These are phyloP conservation scores for Drosophila neoperkinsi DNA, from an alignment of 2,888 invertebrate genomes.

Conservation along the genomic window DNA sequence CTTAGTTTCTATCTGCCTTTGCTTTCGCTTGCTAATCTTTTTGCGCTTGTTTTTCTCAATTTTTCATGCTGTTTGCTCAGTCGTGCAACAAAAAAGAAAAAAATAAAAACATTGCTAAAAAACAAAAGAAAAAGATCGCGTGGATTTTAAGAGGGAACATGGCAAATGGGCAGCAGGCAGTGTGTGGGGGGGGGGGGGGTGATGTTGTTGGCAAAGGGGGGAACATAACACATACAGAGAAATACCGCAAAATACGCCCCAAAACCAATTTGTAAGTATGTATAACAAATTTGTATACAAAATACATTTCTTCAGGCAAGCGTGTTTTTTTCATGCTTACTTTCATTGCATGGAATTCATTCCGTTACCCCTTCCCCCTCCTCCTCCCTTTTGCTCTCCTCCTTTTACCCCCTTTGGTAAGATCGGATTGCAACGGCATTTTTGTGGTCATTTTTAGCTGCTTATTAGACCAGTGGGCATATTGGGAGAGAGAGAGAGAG, in stretches of 20 bases:
- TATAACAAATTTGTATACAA: constrained; percentile 63
- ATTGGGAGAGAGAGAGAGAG: background rate
- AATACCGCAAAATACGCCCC: constrained; percentile 60
- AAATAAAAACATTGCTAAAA: background rate
- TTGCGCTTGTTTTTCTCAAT: constrained; percentile 52
- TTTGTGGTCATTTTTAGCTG: constrained; percentile 72
- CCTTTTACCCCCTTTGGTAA: background rate
- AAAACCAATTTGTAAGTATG: constrained; percentile 66
- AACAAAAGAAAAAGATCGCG: constrained; percentile 39
- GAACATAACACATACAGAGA: constrained; percentile 6
- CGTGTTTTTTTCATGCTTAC: constrained; percentile 37
- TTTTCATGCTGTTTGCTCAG: constrained; percentile 52
- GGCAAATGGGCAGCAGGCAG: background rate
- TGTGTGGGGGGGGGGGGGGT: constrained; percentile 3
- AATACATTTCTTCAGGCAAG: constrained; percentile 60
- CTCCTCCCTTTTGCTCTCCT: background rate
- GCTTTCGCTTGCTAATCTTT: constrained; percentile 40
- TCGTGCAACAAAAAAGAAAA: constrained; percentile 55
- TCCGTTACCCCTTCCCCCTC: background rate
- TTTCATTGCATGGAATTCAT: constrained; percentile 58
- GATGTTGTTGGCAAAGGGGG: background rate
- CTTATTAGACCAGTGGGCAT: constrained; percentile 41
- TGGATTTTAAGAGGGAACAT: constrained; percentile 15
- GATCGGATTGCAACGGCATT: constrained; percentile 46
- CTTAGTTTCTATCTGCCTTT: constrained; percentile 31